Base-by-base conservation (phyloP, 1,140 invertebrate genomes). In the Oppia nitens region DNA sequence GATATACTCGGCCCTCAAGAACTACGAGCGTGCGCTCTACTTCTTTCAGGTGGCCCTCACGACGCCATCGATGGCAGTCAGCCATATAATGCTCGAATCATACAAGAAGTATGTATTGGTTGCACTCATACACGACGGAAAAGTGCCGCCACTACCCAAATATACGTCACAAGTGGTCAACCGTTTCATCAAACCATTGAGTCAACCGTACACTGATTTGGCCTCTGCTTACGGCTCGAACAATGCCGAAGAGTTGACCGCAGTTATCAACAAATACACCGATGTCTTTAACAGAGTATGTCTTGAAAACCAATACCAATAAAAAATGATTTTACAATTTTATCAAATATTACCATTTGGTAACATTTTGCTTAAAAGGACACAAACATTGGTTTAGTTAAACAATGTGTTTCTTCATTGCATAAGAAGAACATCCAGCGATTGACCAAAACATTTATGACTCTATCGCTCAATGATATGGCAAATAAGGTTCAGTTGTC, bases 351-450 rank as follows among this genome's bases (percentile, higher is more conserved):
- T n/a, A 49, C 20, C 51, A 14, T 45, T 14, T 6, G 49, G 3
- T 54, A 47, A 47, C 27, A 11, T 52, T 25, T 24, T 53, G 53
- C 12, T 56, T 67, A 65, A 68, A 74, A 82, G 85, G 91, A 96
- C 73, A 72, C 69, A 51, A 79, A 79, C 64, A 72, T 74, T 64
- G 79, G 79, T 17, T 66, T 81, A 27, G 76, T 79, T 11, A 79
- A 79, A 62, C 76, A 87, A 77, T 88, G 93, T 54, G 72, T 90
- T 47, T 81, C 80, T 60, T 87, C 86, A 57, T 78, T 95, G 66
- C 90, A 90, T 68, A 95, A 93, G 73, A 92, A 93, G 70, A 96
- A 93, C 74, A 98, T 98, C 66, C 90, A 95, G 73, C 80, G 90
- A 69, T 75, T 98, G 53, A 97, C 93, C 29, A 95, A 95, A 74